phyloP scores from a whole-genome alignment of 2,888 invertebrate genomes.

The Leptinotarsa peninsularis region DNA sequence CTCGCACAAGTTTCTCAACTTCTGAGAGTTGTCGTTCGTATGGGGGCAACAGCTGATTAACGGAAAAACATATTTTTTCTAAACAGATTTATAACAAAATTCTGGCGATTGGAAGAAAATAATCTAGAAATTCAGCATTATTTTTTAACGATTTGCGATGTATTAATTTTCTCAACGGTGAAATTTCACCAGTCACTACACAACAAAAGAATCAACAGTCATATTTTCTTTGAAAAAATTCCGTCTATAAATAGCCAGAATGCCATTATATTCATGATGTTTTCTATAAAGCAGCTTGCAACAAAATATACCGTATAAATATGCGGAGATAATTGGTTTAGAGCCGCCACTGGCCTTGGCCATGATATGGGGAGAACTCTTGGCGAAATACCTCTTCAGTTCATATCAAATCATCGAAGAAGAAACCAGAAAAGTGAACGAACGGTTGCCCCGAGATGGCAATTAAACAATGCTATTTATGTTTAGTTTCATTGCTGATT shows the following conservation, averaged over 20 bases:
- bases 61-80: too few species aligned
- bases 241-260: background rate
- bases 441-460: constrained; percentile 35
- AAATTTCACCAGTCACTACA: too few species aligned
- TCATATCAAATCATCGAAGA: constrained; percentile 39
- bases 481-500: constrained; percentile 26
- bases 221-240: too few species aligned
- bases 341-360: constrained; percentile 38
- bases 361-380: constrained; percentile 29
- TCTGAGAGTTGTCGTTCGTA: too few species aligned
- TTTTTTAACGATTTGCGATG: too few species aligned
- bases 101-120: too few species aligned
- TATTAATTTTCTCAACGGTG: too few species aligned
- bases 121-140: too few species aligned
- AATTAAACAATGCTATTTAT: constrained; percentile 24
- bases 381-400: constrained; percentile 42
- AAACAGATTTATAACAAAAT: too few species aligned
- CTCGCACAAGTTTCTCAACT: too few species aligned
- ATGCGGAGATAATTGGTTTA: background rate
- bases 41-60: too few species aligned
- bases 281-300: background rate
- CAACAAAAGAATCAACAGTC: too few species aligned
- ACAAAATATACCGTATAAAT: constrained; percentile 14
- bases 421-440: constrained; percentile 26
- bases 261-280: background rate